Conservation (phyloP, 2,888 invertebrate genomes). For the Himalopsyche tibetana region DNA sequence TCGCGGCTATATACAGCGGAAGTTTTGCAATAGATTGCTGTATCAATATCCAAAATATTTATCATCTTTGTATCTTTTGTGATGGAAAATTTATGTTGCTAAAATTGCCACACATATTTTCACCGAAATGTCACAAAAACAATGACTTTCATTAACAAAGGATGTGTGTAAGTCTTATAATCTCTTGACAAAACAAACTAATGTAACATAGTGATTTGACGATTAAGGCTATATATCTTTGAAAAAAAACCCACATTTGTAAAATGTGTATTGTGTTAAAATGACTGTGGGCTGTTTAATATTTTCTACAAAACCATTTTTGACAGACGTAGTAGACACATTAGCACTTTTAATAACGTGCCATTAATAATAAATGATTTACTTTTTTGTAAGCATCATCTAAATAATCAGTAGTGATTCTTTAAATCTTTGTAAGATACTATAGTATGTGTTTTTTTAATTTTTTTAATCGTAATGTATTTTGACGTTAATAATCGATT, state of each 20-base stretch:
- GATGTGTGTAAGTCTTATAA: background rate
- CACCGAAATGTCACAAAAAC: constrained; percentile 21
- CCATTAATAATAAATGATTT: too few species aligned
- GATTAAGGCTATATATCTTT: background rate
- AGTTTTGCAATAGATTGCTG: background rate
- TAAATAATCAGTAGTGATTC: too few species aligned
- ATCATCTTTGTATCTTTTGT: background rate
- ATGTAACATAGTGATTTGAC: background rate
- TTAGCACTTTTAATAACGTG: too few species aligned
- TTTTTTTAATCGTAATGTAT: too few species aligned
- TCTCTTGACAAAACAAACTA: background rate
- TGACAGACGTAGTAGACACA: too few species aligned
- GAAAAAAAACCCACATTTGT: constrained; percentile 29
- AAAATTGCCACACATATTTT: constrained; percentile 3
- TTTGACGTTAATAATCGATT: too few species aligned
- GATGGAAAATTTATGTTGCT: background rate
- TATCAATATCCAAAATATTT: background rate
- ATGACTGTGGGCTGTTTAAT: background rate
- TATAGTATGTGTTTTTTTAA: too few species aligned
- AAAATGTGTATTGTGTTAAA: background rate
- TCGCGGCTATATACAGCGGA: constrained; percentile 1
- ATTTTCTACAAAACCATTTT: background rate
- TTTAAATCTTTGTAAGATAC: too few species aligned
- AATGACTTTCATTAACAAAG: background rate
- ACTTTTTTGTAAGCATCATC: too few species aligned